These are phyloP conservation scores for Notodonta dromedarius DNA, from an alignment of 2,888 invertebrate species.

Conservation along the genomic window DNA sequence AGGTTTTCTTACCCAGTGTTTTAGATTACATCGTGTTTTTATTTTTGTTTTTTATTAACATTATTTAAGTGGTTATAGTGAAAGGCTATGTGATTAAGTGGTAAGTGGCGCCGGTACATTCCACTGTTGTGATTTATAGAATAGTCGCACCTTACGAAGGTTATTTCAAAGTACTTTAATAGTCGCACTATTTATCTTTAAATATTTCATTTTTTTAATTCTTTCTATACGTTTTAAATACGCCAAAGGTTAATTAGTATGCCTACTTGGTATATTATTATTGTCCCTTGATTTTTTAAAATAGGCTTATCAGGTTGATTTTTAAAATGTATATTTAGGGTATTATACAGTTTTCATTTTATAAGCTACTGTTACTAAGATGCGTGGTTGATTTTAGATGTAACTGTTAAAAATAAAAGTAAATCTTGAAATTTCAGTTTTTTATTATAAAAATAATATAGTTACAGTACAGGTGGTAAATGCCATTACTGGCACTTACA, in stretches of 20 bases:
- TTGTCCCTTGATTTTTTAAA: slow-evolving; percentile 43
- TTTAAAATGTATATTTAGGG: slow-evolving; percentile 41
- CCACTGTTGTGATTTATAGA: slow-evolving; percentile 79
- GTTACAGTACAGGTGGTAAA: slow-evolving; percentile 11
- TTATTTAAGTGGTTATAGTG: slow-evolving; percentile 46
- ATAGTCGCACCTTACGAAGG: slow-evolving; percentile 59
- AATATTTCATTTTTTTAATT: slow-evolving; percentile 35
- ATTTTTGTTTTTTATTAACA: slow-evolving; percentile 43
- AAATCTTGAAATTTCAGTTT: slow-evolving; percentile 41
- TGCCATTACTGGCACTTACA: slow-evolving; percentile 13
- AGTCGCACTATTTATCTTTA: slow-evolving; percentile 37
- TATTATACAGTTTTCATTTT: slow-evolving; percentile 47
- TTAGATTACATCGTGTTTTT: slow-evolving; percentile 48
- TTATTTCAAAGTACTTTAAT: slow-evolving; percentile 36
- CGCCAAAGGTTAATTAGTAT: slow-evolving; percentile 54
- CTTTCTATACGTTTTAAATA: slow-evolving; percentile 44
- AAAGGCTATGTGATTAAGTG: slow-evolving; percentile 78
- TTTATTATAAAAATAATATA: slow-evolving; percentile 26
- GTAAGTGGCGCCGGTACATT: slow-evolving; percentile 75
- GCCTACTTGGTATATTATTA: slow-evolving; percentile 33
- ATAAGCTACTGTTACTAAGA: slow-evolving; percentile 54
- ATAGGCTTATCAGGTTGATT: slow-evolving; percentile 42
- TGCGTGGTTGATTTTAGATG: slow-evolving; percentile 64
- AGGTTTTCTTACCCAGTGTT: slow-evolving; percentile 47
- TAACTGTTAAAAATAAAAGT: slow-evolving; percentile 71